Conservation (phyloP, 1,140 invertebrate genomes). For the Notospermus geniculatus region DNA sequence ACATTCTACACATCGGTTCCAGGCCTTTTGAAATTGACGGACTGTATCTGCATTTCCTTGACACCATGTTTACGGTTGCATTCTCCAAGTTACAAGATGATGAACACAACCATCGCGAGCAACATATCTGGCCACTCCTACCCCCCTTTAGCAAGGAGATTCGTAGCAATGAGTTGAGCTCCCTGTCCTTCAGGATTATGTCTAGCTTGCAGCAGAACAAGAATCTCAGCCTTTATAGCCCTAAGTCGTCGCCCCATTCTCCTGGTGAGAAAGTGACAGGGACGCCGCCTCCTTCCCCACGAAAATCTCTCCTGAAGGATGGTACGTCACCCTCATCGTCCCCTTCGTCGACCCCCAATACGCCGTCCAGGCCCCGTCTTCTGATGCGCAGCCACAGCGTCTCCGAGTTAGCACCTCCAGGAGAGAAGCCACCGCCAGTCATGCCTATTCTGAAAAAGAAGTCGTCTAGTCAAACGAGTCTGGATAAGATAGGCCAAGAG, state of each 20-base stretch:
- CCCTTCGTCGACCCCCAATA: too few relatives aligned
- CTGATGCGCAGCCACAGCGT: background rate
- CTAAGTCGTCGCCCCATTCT: background rate
- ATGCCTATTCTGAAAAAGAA: slow-evolving; percentile 8
- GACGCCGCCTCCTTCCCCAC: background rate
- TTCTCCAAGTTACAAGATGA: slow-evolving; percentile 41
- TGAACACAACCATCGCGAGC: slow-evolving; percentile 22
- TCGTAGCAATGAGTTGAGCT: slow-evolving; percentile 33
- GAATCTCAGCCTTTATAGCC: background rate
- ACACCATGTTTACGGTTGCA: slow-evolving; percentile 45
- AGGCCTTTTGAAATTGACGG: slow-evolving; percentile 46
- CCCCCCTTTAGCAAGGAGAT: slow-evolving; percentile 36
- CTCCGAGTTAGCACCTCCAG: background rate
- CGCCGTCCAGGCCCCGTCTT: too few relatives aligned
- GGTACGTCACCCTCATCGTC: too few relatives aligned
- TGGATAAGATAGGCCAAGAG: background rate
- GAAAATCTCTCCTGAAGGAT: too few relatives aligned
- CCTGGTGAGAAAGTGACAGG: background rate
- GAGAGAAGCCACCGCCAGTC: slow-evolving; percentile 4
- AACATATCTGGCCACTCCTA: slow-evolving; percentile 32
- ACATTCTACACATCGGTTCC: slow-evolving; percentile 38
- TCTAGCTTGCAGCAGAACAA: slow-evolving; percentile 1
- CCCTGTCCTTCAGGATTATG: slow-evolving; percentile 12
- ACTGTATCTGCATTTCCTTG: slow-evolving; percentile 50
- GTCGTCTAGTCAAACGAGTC: background rate